A percentile compares a stretch with the other conserved stretches of the same genome.
These are phyloP conservation scores for Lucilia sericata DNA, from an alignment of 1,140 invertebrate species.

Conservation along the genomic window DNA sequence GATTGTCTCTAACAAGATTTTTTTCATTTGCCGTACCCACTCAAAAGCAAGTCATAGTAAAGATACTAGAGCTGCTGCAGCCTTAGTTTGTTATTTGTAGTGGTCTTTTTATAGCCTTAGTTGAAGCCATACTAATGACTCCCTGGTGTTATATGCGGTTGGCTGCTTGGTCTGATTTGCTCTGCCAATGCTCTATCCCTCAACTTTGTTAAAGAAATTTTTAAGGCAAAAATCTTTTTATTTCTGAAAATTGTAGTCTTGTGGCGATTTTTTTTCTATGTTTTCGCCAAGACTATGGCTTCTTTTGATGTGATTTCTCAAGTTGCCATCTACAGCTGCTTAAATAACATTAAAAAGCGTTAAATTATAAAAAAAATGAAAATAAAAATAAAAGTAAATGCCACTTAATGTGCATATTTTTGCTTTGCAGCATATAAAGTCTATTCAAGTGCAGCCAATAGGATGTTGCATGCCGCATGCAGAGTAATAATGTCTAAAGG, in stretches of 20 bases:
- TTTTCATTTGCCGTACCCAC: background rate
- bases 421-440: background rate
- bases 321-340: background rate
- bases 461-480: background rate
- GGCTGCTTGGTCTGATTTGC: conserved; percentile 7
- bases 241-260: background rate
- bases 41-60: background rate
- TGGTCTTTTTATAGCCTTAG: background rate
- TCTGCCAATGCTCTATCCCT: background rate
- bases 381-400: conserved; percentile 21
- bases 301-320: conserved; percentile 18
- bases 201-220: background rate
- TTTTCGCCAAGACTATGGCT: background rate
- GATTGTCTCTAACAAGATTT: background rate
- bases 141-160: conserved; percentile 42
- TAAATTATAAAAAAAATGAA: conserved; percentile 11
- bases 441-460: background rate
- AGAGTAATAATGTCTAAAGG: background rate
- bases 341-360: conserved; percentile 44
- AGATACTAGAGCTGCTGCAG: background rate
- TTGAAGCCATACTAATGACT: conserved; percentile 41
- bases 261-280: conserved; percentile 31
- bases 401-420: conserved; percentile 32
- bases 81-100: background rate
- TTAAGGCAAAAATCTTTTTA: background rate